Base-by-base conservation (phyloP, 2,888 invertebrate species). In the Drosophila buzzatii region DNA sequence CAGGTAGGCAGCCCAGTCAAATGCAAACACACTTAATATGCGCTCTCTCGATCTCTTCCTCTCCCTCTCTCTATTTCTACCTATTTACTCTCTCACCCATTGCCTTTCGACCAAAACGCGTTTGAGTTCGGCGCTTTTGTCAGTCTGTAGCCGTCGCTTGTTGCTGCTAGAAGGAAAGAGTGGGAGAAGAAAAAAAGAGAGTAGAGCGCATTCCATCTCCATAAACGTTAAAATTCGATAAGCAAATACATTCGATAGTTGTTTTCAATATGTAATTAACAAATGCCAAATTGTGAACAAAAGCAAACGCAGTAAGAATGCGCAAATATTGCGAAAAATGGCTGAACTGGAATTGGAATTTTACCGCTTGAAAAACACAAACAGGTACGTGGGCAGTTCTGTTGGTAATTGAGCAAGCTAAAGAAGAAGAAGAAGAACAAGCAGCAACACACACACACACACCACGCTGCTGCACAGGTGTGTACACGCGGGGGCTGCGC, bases 331-430 rank as follows among this genome's bases (percentile, higher is more conserved):
- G 44, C 12, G 14, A 60, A 37, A 68, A 61, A 78, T 82, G 82
- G 49, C 52, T 69, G 39, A 23, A 23, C 39, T 65, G 65, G 52
- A 64, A 65, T 42, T 67, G 66, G 42, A 76, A 65, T 55, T 58
- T 66, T 47, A 64, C 51, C 58, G 66, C 60, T 70, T 60, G 59
- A 61, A 73, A 62, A 71, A 70, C 42, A 65, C 73, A 75, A 83
- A 77, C 83, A 89, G 75, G 90, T 90, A 87, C 87, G 87, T 88
- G 77, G 89, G 87, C 87, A 88, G 71, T 84, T 86, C 78, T 72
- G 75, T 89, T 87, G 84, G 79, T 81, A 89, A 79, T 85, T 89
- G 82, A 83, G 70, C 74, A 85, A 85, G 79, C 58, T 64, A 67
- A 64, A 57, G 56, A 67, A 33, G 53, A 64, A 79, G 79, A 69